Evolutionary conservation across 2,888 invertebrate genomes (phyloP).

Genomic region (Meiosimyza platycephala): DNA sequence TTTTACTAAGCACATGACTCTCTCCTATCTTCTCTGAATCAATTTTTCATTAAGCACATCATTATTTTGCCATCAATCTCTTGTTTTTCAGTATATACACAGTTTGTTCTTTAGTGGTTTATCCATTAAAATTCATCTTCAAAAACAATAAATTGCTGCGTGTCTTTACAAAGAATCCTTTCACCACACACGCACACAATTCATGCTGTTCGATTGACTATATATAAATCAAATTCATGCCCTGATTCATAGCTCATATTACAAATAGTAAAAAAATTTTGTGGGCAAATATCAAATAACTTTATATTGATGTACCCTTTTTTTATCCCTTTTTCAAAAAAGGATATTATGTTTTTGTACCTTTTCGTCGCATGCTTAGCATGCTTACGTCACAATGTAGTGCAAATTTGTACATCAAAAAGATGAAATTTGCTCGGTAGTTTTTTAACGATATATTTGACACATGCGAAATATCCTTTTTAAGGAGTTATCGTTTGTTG

Average conservation of each 20-base stretch:
- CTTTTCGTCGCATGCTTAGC: conserved; percentile 37
- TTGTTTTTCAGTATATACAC: conserved; percentile 26
- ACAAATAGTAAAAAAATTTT: conserved; percentile 40
- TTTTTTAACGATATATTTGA: neutral
- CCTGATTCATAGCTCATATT: conserved; percentile 27
- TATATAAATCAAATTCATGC: conserved; percentile 32
- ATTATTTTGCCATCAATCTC: conserved; percentile 24
- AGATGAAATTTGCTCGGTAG: neutral
- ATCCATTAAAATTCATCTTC: conserved; percentile 26
- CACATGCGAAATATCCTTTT: neutral
- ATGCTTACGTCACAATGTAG: conserved; percentile 30
- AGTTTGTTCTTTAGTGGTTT: conserved; percentile 34
- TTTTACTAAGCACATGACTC: no score
- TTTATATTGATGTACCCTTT: conserved; percentile 35
- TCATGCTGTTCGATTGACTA: conserved; percentile 18
- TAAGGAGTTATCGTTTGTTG: conserved; percentile 30
- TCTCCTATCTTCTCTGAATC: neutral
- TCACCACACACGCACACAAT: neutral
- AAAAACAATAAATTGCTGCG: neutral
- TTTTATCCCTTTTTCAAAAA: conserved; percentile 28
- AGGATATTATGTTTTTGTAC: conserved; percentile 16
- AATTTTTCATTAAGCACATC: neutral
- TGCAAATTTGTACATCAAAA: conserved; percentile 32
- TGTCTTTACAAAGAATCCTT: no score
- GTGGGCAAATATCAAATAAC: conserved; percentile 44